Base-by-base conservation (phyloP, 1,140 invertebrate genomes). In the Trialeurodes vaporariorum region DNA sequence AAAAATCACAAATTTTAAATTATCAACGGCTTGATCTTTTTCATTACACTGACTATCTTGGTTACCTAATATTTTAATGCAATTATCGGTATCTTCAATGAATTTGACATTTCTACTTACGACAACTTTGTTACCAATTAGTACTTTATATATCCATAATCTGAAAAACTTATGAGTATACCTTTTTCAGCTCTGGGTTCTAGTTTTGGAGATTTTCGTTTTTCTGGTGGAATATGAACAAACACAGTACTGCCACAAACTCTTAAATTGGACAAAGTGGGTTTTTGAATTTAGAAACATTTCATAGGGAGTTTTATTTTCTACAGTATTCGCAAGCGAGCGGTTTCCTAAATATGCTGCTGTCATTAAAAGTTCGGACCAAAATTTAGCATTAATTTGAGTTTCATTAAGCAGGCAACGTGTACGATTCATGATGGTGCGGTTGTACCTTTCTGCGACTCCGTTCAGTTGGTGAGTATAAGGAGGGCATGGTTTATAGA, bases 381-480 rank as follows among this genome's bases (percentile, higher is more conserved):
- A 79, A 62, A 73, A 71, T 2, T 40, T 49, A 23, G 66, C 65
- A 22, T 24, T 21, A 17, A 79, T 27, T 1, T 70, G 27, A 26
- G 68, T 59, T 27, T 76, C 72, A 21, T 69, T 21, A 2, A 78
- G 27, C 70, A 78, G 69, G 21, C 73, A 63, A 59, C 75, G 64
- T 11, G 73, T 76, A 61, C 67, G 69, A 17, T 76, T 70, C 1
- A 68, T 23, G 1, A 78, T 21, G 0, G 71, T 76, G 27, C 76
- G 17, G 63, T 78, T 78, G 11, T 72, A 61, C 61, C 78, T 63
- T 70, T 79, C 78, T 21, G 73, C 68, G n/a, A 71, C 67, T 13
- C 76, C 77, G 72, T 79, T 79, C 60, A 70, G 69, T 63, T 76
- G 59, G 60, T 76, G 75, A 17, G 71, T 69, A 58, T 77, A 75